Evolutionary conservation across 2,888 invertebrate genomes (phyloP).

Genomic region (Erpobdella octoculata): DNA sequence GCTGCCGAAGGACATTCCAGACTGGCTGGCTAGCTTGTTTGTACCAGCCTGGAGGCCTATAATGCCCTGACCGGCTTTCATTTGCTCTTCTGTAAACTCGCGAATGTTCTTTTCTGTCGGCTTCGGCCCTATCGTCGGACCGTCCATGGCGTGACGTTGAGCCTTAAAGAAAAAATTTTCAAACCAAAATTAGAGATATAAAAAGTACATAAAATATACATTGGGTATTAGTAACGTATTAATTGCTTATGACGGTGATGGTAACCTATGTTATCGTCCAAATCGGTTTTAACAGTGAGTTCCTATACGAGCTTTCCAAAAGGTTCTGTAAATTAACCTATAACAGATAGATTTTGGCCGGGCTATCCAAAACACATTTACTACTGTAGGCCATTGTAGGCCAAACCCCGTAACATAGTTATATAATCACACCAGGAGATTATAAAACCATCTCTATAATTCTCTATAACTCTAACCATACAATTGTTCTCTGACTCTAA

Average conservation of each 20-base stretch:
- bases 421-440: not conserved
- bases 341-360: too few relatives aligned
- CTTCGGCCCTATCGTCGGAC: constrained; percentile 47
- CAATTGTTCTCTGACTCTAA: constrained; percentile 30
- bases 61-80: constrained; percentile 42
- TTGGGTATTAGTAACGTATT: not conserved
- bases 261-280: not conserved
- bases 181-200: too few relatives aligned
- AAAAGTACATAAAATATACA: too few relatives aligned
- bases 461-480: not conserved
- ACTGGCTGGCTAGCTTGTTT: constrained; percentile 48
- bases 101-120: constrained; percentile 46
- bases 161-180: constrained; percentile 21
- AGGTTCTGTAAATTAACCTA: too few relatives aligned
- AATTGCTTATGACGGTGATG: not conserved
- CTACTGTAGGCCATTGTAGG: not conserved
- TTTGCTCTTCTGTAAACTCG: constrained; percentile 48
- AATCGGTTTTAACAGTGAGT: not conserved
- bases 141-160: constrained; percentile 47
- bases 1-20: constrained; percentile 47
- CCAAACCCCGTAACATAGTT: not conserved
- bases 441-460: not conserved
- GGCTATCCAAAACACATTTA: not conserved
- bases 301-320: not conserved
- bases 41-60: constrained; percentile 49